These are phyloP conservation scores for Gulo gulo DNA, from an alignment of 2,113 vertebrate genomes.

Conservation along the genomic window DNA sequence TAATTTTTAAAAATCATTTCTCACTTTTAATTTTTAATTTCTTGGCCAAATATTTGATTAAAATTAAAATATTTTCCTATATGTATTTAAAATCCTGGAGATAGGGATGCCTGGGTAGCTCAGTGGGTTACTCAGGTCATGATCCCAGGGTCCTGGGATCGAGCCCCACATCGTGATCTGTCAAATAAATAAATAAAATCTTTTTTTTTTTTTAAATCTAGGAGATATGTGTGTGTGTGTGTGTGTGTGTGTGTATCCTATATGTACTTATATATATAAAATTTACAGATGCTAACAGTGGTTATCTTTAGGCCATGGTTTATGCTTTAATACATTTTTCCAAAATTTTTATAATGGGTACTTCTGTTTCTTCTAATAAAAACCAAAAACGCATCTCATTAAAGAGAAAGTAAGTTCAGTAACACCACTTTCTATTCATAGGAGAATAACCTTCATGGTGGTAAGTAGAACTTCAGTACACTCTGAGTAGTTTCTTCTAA, in stretches of 20 bases:
- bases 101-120: no score
- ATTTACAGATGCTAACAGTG: not conserved
- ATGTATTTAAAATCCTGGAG: conserved; percentile 19
- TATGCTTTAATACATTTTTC: conserved; percentile 8
- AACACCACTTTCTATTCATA: not conserved
- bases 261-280: not conserved
- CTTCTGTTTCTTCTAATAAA: conserved; percentile 7
- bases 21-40: conserved; percentile 14
- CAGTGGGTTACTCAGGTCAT: no score
- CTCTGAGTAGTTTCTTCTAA: conserved; percentile 19
- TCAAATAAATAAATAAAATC: no score
- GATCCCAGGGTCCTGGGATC: no score
- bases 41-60: conserved; percentile 21
- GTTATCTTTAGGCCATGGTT: not conserved
- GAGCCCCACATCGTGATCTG: no score
- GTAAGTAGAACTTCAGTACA: not conserved
- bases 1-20: conserved; percentile 18
- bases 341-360: not conserved
- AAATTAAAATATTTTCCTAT: not conserved
- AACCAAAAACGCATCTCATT: not conserved
- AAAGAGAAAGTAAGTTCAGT: conserved; percentile 30
- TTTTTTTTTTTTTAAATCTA: no score
- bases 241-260: not conserved
- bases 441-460: not conserved
- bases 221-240: not conserved